Evolutionary conservation across 2,113 vertebrate species (phyloP).

Genomic region (Rhegmatorhina hoffmannsi): DNA sequence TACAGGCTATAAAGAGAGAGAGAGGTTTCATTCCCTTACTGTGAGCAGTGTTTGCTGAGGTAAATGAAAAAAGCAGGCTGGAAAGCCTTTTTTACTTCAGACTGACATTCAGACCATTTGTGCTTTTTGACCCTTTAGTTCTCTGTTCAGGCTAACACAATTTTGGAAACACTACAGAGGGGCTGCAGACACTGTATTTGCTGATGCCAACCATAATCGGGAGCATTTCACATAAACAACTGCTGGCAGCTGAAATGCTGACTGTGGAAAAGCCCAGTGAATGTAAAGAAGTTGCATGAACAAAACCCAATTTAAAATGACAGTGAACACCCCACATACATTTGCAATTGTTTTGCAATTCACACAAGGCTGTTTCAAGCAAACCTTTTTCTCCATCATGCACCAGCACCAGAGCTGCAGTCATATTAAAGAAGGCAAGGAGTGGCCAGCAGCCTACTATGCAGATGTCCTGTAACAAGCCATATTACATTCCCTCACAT

Average conservation of each 20-base stretch:
- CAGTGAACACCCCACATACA: accelerated
- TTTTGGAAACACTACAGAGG: neutral
- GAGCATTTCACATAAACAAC: neutral
- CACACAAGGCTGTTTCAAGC: neutral
- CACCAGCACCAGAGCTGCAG: neutral
- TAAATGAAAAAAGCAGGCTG: neutral
- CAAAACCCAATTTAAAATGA: neutral
- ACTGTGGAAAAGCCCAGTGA: neutral
- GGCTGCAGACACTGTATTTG: neutral
- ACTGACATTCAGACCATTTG: neutral
- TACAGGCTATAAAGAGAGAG: neutral
- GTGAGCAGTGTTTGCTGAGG: neutral
- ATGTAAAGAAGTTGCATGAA: neutral
- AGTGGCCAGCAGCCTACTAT: accelerated
- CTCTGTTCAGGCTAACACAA: neutral
- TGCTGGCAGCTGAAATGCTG: neutral
- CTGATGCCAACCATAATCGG: neutral
- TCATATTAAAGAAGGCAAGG: neutral
- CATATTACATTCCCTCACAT: neutral
- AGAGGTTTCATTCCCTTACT: neutral
- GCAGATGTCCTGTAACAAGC: neutral
- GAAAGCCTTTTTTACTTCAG: neutral
- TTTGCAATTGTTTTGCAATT: neutral
- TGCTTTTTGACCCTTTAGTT: neutral
- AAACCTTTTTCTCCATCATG: neutral